Percentiles rank a stretch among this genome's conserved stretches.
These are phyloP conservation scores for Epinephelus lanceolatus DNA, from an alignment of 2,113 vertebrate genomes.

Conservation along the genomic window DNA sequence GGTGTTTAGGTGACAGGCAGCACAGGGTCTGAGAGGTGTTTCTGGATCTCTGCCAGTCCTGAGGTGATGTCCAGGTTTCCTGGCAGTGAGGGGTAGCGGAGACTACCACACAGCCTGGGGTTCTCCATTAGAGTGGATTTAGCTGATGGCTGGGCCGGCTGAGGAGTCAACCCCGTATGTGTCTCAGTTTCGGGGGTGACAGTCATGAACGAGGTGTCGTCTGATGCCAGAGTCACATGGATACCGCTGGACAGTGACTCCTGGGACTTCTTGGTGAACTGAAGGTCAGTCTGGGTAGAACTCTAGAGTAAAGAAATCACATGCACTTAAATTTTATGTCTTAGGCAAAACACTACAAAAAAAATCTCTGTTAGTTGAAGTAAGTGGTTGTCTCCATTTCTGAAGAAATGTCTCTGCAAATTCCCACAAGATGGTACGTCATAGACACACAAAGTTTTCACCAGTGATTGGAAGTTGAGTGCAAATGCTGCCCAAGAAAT, in stretches of 20 bases:
- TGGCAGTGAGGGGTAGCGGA: slow-evolving; percentile 90
- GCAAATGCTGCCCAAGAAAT: too few species aligned
- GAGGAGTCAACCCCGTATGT: slow-evolving; percentile 40
- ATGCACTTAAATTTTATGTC: not conserved
- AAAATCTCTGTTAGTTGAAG: not conserved
- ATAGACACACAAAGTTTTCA: too few species aligned
- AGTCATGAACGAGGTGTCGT: slow-evolving; percentile 77
- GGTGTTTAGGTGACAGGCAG: slow-evolving; percentile 85
- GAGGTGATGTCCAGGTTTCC: slow-evolving; percentile 87
- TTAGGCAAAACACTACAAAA: not conserved
- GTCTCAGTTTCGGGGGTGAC: slow-evolving; percentile 79
- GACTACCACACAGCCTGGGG: slow-evolving; percentile 75
- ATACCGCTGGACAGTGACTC: slow-evolving; percentile 84
- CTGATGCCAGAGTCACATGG: slow-evolving; percentile 74
- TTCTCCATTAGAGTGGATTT: slow-evolving; percentile 69
- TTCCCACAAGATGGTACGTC: too few species aligned
- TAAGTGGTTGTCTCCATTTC: too few species aligned
- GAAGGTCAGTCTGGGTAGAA: slow-evolving; percentile 77
- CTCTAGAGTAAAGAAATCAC: slow-evolving; percentile 51
- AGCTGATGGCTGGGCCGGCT: slow-evolving; percentile 41
- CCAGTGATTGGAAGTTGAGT: too few species aligned
- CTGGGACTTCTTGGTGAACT: slow-evolving; percentile 80
- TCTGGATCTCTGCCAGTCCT: slow-evolving; percentile 86
- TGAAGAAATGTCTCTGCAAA: too few species aligned
- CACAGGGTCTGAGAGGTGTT: slow-evolving; percentile 91